These are phyloP conservation scores for Tineola bisselliella DNA, from an alignment of 2,888 invertebrate genomes.

Conservation along the genomic window DNA sequence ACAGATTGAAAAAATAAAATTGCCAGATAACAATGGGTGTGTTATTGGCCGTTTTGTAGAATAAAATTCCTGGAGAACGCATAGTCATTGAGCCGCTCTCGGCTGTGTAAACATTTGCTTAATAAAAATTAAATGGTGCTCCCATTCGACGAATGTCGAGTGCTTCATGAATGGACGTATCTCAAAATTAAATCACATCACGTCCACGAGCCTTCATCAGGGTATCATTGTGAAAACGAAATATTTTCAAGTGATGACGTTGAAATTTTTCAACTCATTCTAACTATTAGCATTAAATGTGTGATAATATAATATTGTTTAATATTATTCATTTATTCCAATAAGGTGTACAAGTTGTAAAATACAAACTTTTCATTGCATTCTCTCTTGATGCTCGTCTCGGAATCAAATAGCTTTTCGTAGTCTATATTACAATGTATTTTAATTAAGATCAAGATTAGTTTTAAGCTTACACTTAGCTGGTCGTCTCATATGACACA, in stretches of 20 bases:
- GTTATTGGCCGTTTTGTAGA: constrained; percentile 58
- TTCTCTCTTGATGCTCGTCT: too few relatives aligned
- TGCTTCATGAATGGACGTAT: constrained; percentile 14
- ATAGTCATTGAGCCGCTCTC: constrained; percentile 40
- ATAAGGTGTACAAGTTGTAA: too few relatives aligned
- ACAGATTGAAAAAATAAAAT: not conserved
- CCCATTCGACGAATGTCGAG: constrained; percentile 11
- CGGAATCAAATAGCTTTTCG: too few relatives aligned
- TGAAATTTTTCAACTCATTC: not conserved
- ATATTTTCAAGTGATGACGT: constrained; percentile 6
- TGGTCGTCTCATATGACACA: not conserved
- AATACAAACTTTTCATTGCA: too few relatives aligned
- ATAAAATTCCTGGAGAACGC: constrained; percentile 51
- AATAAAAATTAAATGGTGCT: constrained; percentile 17
- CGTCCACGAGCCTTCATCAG: constrained; percentile 7
- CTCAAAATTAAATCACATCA: constrained; percentile 10
- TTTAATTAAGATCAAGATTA: too few relatives aligned
- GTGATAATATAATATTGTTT: not conserved
- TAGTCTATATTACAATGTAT: too few relatives aligned
- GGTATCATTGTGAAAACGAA: not conserved
- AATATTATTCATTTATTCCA: not conserved
- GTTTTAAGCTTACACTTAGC: too few relatives aligned
- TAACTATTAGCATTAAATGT: not conserved
- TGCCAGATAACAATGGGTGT: constrained; percentile 4
- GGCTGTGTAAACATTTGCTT: constrained; percentile 48